Percentiles rank a stretch among this genome's conserved stretches.
Conservation (phyloP, 2,113 vertebrate genomes). For the Vidua macroura region DNA sequence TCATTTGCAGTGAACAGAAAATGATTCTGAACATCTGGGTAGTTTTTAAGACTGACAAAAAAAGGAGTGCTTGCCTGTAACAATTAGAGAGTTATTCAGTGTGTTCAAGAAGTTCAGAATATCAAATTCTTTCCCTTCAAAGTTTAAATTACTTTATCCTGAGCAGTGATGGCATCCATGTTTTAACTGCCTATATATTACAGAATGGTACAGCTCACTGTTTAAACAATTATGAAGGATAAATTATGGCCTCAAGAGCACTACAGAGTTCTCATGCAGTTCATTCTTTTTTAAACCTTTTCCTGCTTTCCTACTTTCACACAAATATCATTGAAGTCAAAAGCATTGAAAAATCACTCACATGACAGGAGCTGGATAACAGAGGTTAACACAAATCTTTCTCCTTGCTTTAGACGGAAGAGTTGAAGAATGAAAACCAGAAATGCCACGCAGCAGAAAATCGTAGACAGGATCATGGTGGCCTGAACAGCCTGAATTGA, state of each 20-base stretch:
- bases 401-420: constrained; percentile 94
- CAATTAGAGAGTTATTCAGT: neutral
- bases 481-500: constrained; percentile 88
- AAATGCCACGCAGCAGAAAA: constrained; percentile 89
- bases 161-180: neutral
- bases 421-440: constrained; percentile 94
- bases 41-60: neutral
- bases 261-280: neutral
- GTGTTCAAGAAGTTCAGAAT: neutral
- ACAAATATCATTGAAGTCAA: neutral
- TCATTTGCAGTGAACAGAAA: neutral
- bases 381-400: constrained; percentile 90
- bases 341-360: constrained; percentile 69
- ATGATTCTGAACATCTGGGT: neutral
- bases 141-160: neutral
- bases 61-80: neutral
- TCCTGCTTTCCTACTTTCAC: neutral
- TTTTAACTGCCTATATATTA: neutral
- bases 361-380: constrained; percentile 90
- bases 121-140: neutral
- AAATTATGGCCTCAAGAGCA: neutral
- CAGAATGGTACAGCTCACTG: neutral
- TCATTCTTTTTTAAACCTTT: neutral
- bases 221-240: neutral
- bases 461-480: constrained; percentile 88